Evolutionary conservation across 37 sponge, comb jelly and placozoan genomes (phyloP), one percentile per base, ranked within the genome.

Genomic region (Oopsacas minuta): DNA sequence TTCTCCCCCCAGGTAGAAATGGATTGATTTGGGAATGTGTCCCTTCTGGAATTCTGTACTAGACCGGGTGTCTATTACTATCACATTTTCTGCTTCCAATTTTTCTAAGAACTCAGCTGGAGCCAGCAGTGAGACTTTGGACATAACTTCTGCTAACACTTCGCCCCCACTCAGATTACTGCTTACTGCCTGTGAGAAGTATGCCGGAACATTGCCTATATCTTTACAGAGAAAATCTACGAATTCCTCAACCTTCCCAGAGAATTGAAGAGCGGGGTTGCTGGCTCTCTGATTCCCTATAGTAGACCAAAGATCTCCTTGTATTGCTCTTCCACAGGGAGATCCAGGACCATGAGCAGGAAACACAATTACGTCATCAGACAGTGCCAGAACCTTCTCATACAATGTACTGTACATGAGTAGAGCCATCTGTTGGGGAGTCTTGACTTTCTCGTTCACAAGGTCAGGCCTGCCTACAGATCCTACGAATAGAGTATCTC

Each of bases 261-360:
- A 10, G 69, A 83, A 92, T 49, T 89, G 87, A n/a, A 94, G 89
- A 35, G 92, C 92, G 22, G 88, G 86, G 36, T 94, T 94, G 39
- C 88, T 94, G 36, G 39, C 61, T 38, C 83, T 90, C 85, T 94
- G 88, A 28, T 89, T 84, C 15, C 91, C 95, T 81, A 94, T 92
- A 52, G 91, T 94, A 37, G 92, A 92, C 85, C 85, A 90, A 30
- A 94, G 88, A 20, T 83, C 91, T 35, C 81, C 38, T 36, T 89
- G 81, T 37, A 94, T 83, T 86, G 87, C 89, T 86, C 92, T 90
- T 0, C 95, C 95, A 92, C 95, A 94, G 0, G 95, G 95, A 69
- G 95, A 94, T 0, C 95, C 95, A 37, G 92, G 91, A 36, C 95
- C 95, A 38, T 94, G 95, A 35, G 95, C 92, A 36, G 95, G 95